phyloP scores from a whole-genome alignment of 2,888 invertebrate genomes.

The Agonopterix subpropinquella region DNA sequence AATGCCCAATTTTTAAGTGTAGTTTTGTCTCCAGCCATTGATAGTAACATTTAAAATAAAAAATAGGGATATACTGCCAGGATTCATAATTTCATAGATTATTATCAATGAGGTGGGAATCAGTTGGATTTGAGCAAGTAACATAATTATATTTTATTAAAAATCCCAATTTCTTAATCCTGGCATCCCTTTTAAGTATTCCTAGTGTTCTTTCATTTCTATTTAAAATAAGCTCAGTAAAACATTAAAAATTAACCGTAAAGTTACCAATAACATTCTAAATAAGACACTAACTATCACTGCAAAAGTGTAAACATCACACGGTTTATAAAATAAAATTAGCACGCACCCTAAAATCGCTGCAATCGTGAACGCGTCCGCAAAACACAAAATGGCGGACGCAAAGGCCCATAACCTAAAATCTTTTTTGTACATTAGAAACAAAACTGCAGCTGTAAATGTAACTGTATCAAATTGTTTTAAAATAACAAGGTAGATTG shows the following conservation, averaged over 20 bases:
- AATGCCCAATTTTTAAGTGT: no score
- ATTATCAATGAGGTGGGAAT: no score
- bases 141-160: no score
- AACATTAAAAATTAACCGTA: conserved; percentile 47
- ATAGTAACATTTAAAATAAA: no score
- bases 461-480: conserved; percentile 37
- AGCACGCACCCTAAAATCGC: conserved; percentile 39
- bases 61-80: no score
- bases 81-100: no score
- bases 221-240: conserved; percentile 31
- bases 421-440: conserved; percentile 35
- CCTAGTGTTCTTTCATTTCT: not conserved
- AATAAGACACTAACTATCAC: conserved; percentile 58
- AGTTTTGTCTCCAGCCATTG: no score
- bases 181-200: no score
- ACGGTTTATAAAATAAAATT: conserved; percentile 52
- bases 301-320: conserved; percentile 57
- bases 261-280: conserved; percentile 50
- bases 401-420: conserved; percentile 23
- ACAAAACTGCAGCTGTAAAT: conserved; percentile 35
- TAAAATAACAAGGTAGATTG: conserved; percentile 43
- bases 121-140: no score
- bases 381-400: conserved; percentile 41
- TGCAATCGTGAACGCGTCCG: conserved; percentile 29
- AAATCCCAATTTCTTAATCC: no score